These are phyloP conservation scores for Brienomyrus longianalis DNA, from an alignment of 2,113 vertebrate species.

Conservation along the genomic window DNA sequence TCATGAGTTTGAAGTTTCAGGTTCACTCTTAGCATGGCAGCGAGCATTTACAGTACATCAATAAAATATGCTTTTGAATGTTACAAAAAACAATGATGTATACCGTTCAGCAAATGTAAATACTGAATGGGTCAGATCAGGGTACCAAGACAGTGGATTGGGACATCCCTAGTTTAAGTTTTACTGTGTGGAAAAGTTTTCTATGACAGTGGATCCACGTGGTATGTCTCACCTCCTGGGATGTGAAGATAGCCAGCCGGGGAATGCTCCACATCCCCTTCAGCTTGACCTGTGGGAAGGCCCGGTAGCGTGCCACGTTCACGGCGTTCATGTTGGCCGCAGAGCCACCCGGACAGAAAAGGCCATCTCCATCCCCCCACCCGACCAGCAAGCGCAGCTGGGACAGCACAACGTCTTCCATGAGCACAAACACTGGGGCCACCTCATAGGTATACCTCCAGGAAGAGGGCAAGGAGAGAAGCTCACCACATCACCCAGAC, in stretches of 20 bases:
- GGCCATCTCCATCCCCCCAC: constrained; percentile 68
- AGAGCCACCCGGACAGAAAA: constrained; percentile 74
- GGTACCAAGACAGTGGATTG: background rate
- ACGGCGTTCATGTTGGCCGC: constrained; percentile 73
- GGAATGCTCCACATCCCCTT: constrained; percentile 59
- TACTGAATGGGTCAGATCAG: background rate
- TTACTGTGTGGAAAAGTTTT: background rate
- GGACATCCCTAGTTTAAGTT: background rate
- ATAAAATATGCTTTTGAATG: background rate
- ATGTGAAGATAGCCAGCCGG: constrained; percentile 61
- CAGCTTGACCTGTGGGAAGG: constrained; percentile 62
- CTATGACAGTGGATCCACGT: background rate
- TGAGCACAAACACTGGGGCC: constrained; percentile 80
- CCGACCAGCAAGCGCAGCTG: constrained; percentile 73
- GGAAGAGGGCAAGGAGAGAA: background rate
- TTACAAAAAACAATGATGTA: background rate
- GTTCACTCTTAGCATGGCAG: background rate
- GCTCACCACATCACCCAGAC: background rate
- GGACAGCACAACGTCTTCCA: constrained; percentile 77
- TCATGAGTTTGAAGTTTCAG: background rate
- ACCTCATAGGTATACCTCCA: constrained; percentile 80
- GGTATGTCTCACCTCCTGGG: constrained; percentile 53
- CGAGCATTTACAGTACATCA: background rate
- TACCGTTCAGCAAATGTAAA: background rate
- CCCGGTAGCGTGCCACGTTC: constrained; percentile 66